Conservation (phyloP, 2,113 vertebrate species). For the Tautogolabrus adspersus region DNA sequence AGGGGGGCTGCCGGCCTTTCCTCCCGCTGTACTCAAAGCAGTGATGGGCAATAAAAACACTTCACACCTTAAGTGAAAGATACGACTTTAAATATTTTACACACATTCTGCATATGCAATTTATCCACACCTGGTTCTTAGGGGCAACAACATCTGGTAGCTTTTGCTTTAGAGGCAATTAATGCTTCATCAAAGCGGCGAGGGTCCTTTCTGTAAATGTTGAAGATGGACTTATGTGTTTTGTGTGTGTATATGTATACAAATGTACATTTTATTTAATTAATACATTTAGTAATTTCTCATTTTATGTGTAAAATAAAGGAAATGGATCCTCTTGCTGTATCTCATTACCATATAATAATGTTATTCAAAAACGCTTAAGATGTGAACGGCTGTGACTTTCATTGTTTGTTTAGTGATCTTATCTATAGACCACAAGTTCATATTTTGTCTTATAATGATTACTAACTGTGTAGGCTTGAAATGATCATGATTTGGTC, state of each 20-base stretch:
- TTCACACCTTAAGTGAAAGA: slow-evolving; percentile 83
- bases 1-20: slow-evolving; percentile 53
- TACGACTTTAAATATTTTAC: slow-evolving; percentile 88
- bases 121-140: slow-evolving; percentile 83
- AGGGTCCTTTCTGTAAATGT: slow-evolving; percentile 66
- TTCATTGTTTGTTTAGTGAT: no score
- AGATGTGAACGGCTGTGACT: no score
- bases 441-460: no score
- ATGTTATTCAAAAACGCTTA: no score
- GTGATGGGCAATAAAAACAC: slow-evolving; percentile 85
- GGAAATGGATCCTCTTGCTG: no score
- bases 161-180: slow-evolving; percentile 85
- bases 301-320: no score
- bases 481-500: no score
- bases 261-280: slow-evolving; percentile 23
- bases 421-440: no score
- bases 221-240: slow-evolving; percentile 49
- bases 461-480: no score
- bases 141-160: slow-evolving; percentile 83
- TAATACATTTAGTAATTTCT: not conserved
- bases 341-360: no score
- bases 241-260: slow-evolving; percentile 27
- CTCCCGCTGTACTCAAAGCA: slow-evolving; percentile 66
- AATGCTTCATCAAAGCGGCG: slow-evolving; percentile 73
- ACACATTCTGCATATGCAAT: slow-evolving; percentile 83